Percentiles rank a stretch among this genome's conserved stretches.
Evolutionary conservation across 2,888 invertebrate species (phyloP).

Genomic region (Rhingia campestris): DNA sequence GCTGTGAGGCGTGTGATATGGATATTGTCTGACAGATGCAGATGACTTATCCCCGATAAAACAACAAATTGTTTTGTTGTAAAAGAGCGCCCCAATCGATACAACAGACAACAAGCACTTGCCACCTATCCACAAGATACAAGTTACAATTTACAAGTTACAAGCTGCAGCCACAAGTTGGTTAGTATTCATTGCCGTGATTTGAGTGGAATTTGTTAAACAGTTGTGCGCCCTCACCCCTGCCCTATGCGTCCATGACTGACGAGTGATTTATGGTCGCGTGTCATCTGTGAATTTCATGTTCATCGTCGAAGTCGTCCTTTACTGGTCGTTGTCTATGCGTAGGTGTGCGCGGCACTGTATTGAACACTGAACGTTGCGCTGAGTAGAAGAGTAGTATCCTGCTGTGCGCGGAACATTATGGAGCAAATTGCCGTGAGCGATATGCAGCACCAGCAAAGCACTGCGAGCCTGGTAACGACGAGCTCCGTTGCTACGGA

Average conservation of each 20-base stretch:
- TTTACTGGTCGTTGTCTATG: slow-evolving; percentile 64
- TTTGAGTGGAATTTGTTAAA: slow-evolving; percentile 61
- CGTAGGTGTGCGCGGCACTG: slow-evolving; percentile 74
- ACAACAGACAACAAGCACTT: slow-evolving; percentile 54
- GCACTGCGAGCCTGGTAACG: slow-evolving; percentile 64
- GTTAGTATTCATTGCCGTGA: slow-evolving; percentile 44
- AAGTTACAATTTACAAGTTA: too few species aligned
- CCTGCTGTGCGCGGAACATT: slow-evolving; percentile 75
- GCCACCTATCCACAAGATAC: neutral
- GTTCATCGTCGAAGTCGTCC: slow-evolving; percentile 76
- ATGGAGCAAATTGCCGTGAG: slow-evolving; percentile 76
- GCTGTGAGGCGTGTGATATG: slow-evolving; percentile 48
- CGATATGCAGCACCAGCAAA: slow-evolving; percentile 75
- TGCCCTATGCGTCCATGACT: slow-evolving; percentile 80
- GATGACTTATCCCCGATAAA: slow-evolving; percentile 63
- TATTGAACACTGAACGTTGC: slow-evolving; percentile 62
- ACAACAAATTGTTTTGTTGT: slow-evolving; percentile 31
- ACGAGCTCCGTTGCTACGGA: slow-evolving; percentile 50
- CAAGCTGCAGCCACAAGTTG: neutral
- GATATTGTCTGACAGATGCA: slow-evolving; percentile 66
- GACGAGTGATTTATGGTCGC: slow-evolving; percentile 83
- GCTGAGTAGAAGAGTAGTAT: slow-evolving; percentile 64
- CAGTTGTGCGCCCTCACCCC: slow-evolving; percentile 21
- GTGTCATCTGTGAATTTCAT: slow-evolving; percentile 82
- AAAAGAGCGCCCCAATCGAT: slow-evolving; percentile 8